These are phyloP conservation scores for Ambastaia sidthimunki DNA, from an alignment of 2,797 vertebrate genomes.

Conservation along the genomic window DNA sequence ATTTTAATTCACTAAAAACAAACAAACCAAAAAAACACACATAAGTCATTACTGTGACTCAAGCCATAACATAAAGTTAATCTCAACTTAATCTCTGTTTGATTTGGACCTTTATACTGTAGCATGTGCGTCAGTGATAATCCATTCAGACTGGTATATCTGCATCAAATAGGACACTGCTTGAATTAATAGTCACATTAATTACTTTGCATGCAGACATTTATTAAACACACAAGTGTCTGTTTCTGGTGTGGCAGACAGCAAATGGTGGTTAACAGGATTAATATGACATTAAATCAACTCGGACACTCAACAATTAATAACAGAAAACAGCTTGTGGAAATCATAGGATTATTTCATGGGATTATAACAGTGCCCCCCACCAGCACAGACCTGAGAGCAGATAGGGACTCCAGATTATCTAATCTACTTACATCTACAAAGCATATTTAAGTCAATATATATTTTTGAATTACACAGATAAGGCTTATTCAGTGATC, in stretches of 20 bases:
- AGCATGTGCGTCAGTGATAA: constrained; percentile 42
- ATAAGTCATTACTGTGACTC: background rate
- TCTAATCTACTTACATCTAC: constrained; percentile 77
- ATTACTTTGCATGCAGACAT: constrained; percentile 28
- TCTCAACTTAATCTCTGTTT: background rate
- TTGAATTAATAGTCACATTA: constrained; percentile 41
- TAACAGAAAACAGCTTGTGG: constrained; percentile 77
- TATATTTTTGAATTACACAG: constrained; percentile 75
- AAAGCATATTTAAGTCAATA: constrained; percentile 79
- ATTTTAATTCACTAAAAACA: background rate
- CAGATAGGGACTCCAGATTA: constrained; percentile 66
- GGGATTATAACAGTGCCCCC: constrained; percentile 77
- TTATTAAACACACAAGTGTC: constrained; percentile 40
- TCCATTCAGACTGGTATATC: constrained; percentile 21
- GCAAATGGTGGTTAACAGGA: constrained; percentile 74
- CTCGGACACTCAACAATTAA: constrained; percentile 78
- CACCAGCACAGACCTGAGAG: constrained; percentile 55
- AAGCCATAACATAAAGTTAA: constrained; percentile 1
- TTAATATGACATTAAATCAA: constrained; percentile 81
- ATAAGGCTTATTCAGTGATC: constrained; percentile 78
- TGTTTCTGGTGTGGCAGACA: constrained; percentile 65
- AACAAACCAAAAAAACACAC: background rate
- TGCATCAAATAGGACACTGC: constrained; percentile 36
- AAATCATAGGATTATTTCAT: constrained; percentile 82
- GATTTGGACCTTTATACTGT: constrained; percentile 29